Base-by-base conservation (phyloP, 1,140 invertebrate species). In the Drosophila hydei region DNA sequence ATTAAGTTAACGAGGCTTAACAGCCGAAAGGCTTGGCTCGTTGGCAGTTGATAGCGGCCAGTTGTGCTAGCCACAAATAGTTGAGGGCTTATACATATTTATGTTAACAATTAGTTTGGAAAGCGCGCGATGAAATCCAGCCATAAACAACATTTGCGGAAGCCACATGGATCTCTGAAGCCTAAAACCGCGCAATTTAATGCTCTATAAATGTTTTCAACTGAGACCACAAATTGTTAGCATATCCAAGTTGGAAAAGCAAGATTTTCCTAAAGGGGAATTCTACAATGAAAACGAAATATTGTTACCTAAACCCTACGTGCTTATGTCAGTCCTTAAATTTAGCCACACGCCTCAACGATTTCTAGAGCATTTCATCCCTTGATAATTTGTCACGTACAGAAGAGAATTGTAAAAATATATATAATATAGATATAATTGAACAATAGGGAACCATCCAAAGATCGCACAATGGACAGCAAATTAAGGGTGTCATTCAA, bases 401-500 rank as follows among this genome's bases (percentile, higher is more conserved):
- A 27, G 52, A 36, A 43, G 1, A 42, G 38, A 42, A 4, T 50
- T 54, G 71, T 38, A 14, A 33, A 51, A 21, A 23, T 36, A 33
- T 3, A 38, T 16, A 65, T 62, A 60, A 60, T 69, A 59, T 75
- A 67, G 70, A 25, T 6, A 48, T 38, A 47, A 33, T 47, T 61
- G 50, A 55, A 63, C 67, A 73, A 67, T 72, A 55, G 36, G 3
- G 23, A 36, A 12, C 11, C 27, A 52, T 9, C 43, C n/a, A 9
- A 8, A 42, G 40, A 23, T 33, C 38, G 11, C 30, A 84, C 79
- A 76, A 72, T 85, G 36, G 60, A 48, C 55, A 33, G 19, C 48
- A 78, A 84, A 85, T 84, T 84, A 85, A 84, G 80, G 72, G 52
- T 48, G 14, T 60, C 73, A 85, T 84, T 85, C 77, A 76, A 78